Evolutionary conservation across 2,797 vertebrate genomes (phyloP).

Genomic region (Pipistrellus nathusii): DNA sequence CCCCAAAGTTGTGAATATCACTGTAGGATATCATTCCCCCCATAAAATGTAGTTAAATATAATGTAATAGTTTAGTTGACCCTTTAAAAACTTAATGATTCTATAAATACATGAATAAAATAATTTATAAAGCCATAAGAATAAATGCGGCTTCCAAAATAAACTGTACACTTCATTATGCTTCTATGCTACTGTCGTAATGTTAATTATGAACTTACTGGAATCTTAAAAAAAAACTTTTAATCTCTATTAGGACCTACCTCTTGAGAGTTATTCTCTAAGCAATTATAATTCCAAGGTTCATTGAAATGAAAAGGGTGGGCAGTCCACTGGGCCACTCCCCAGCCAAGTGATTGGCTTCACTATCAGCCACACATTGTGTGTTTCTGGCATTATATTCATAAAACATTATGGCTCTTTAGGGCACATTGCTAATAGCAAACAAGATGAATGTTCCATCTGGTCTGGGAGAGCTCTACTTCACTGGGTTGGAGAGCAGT

Average conservation of each 20-base stretch:
- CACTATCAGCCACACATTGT: neutral
- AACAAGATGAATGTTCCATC: neutral
- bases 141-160: neutral
- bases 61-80: neutral
- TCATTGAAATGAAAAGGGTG: neutral
- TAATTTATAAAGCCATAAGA: constrained; percentile 29
- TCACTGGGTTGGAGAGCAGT: neutral
- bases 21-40: neutral
- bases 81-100: neutral
- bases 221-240: constrained; percentile 12
- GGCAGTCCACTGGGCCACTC: neutral
- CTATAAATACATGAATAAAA: neutral
- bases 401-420: neutral
- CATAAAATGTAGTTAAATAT: neutral
- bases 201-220: neutral
- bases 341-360: neutral
- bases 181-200: neutral
- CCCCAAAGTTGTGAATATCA: neutral
- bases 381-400: neutral
- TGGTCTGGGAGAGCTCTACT: neutral
- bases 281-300: neutral
- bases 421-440: neutral
- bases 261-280: neutral
- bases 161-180: neutral
- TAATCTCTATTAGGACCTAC: neutral